Base-by-base conservation (phyloP, 2,888 invertebrate species). In the Sacculina carcini region DNA sequence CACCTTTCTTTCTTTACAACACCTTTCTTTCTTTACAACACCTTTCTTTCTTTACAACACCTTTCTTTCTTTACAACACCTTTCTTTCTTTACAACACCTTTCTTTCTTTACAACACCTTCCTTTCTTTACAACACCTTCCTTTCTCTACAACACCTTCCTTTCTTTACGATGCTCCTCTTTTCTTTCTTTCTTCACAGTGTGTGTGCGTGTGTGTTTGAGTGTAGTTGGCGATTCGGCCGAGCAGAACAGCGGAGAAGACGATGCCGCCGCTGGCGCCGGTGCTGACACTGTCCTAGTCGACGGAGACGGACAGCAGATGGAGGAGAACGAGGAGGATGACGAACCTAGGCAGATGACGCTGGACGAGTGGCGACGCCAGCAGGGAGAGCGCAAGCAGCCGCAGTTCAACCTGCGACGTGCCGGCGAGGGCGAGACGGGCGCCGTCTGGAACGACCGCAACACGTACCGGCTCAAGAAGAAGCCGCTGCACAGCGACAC, bases 301-400 rank as follows among this genome's bases (percentile, higher is more conserved):
- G 48, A 34, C 16, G 39, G 29, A 21, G 32, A 31, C 31, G 50
- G 47, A 24, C 53, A 55, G 23, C 50, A 48, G 21, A 57, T 53
- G 44, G 55, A 56, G 34, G 51, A 34, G 49, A 29, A 42, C 51
- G 58, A 53, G 56, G 58, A 58, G 50, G 83, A 82, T 61, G 83
- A 83, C 58, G 81, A 79, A 65, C 75, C 79, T 48, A 79, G 80
- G 61, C 83, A 82, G 69, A 72, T 92, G 65, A 92, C 92, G 34
- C 71, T 90, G 59, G 90, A 90, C 63, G 90, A 92, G 72, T 92
- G 85, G 78, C 86, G 86, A 68, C 86, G 85, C 53, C 80, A 82
- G 61, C 59, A 63, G 58, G 63, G 77, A 62, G 76, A 74, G 51
- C 77, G 86, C 59, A 74, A 75, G 55, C 82, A 85, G 65, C 84